A percentile compares a stretch with the other conserved stretches of the same genome.
Evolutionary conservation across 2,888 invertebrate genomes (phyloP).

Genomic region (Achlya flavicornis): DNA sequence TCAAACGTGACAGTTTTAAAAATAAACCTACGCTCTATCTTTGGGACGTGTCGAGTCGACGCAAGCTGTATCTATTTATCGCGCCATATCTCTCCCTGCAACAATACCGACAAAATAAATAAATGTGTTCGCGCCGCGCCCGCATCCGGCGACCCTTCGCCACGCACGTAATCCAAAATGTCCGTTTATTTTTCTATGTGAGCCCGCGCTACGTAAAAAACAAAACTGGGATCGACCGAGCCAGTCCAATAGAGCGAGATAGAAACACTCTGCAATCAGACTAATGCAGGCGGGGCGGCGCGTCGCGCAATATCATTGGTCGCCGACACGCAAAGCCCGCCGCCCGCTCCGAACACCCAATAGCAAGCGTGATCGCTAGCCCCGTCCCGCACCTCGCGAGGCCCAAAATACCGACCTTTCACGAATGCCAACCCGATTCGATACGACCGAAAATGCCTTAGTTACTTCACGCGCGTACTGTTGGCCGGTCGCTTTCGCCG

Average conservation of each 20-base stretch:
- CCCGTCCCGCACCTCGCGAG: slow-evolving; percentile 71
- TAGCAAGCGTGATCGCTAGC: slow-evolving; percentile 44
- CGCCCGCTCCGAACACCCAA: slow-evolving; percentile 67
- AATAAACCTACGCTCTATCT: slow-evolving; percentile 45
- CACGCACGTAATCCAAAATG: slow-evolving; percentile 77
- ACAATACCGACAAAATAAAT: slow-evolving; percentile 74
- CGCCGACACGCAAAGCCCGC: slow-evolving; percentile 58
- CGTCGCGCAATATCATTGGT: slow-evolving; percentile 64
- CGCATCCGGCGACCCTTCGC: slow-evolving; percentile 78
- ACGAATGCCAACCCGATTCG: slow-evolving; percentile 81
- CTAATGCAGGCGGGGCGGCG: slow-evolving; percentile 67
- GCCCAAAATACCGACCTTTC: slow-evolving; percentile 78
- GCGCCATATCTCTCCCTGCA: slow-evolving; percentile 73
- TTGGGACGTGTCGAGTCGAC: slow-evolving; percentile 43
- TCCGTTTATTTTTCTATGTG: slow-evolving; percentile 82
- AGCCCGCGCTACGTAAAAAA: slow-evolving; percentile 69
- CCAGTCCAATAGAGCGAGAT: slow-evolving; percentile 61
- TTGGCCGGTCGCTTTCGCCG: slow-evolving; percentile 73
- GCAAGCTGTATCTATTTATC: slow-evolving; percentile 78
- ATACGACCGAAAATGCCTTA: slow-evolving; percentile 83
- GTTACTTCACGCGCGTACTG: slow-evolving; percentile 79
- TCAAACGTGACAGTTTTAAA: slow-evolving; percentile 50
- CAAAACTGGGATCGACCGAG: slow-evolving; percentile 67
- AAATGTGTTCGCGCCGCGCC: slow-evolving; percentile 61
- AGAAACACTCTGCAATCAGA: slow-evolving; percentile 51